These are phyloP conservation scores for Phortica variegata DNA, from an alignment of 1,140 invertebrate species.

Conservation along the genomic window DNA sequence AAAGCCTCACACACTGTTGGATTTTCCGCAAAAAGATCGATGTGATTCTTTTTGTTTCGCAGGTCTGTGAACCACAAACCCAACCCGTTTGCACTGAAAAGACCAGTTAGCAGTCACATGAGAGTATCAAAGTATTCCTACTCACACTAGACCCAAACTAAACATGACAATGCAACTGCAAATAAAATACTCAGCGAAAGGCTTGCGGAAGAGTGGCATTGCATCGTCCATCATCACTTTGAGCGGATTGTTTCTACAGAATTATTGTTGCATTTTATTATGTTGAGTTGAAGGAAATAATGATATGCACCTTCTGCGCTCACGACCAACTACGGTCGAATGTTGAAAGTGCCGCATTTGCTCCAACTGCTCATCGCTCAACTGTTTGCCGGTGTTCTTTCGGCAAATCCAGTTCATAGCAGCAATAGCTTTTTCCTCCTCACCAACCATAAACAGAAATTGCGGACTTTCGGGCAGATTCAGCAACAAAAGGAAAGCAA, in stretches of 20 bases:
- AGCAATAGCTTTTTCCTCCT: constrained; percentile 11
- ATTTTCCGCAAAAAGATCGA: too few species aligned
- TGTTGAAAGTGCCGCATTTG: constrained; percentile 17
- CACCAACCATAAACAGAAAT: constrained; percentile 32
- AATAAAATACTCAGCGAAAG: constrained; percentile 21
- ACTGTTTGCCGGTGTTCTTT: constrained; percentile 24
- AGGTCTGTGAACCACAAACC: constrained; percentile 34
- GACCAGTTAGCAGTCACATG: too few species aligned
- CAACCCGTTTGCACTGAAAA: constrained; percentile 27
- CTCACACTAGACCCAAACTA: constrained; percentile 29
- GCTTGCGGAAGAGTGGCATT: constrained; percentile 35
- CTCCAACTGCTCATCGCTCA: constrained; percentile 22
- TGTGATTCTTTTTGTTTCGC: constrained; percentile 29
- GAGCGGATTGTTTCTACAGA: constrained; percentile 14
- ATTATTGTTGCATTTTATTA: constrained; percentile 1
- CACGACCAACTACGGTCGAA: background rate
- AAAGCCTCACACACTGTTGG: too few species aligned
- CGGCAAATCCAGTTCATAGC: constrained; percentile 29
- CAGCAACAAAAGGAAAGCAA: constrained; percentile 28
- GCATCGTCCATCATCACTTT: constrained; percentile 33
- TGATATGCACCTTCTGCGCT: too few species aligned
- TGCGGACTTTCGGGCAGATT: constrained; percentile 35
- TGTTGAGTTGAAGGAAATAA: too few species aligned
- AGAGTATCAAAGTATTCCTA: constrained; percentile 1
- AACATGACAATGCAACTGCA: constrained; percentile 33